Base-by-base conservation (phyloP, 2,113 vertebrate species). In the Pseudorectes ferrugineus region DNA sequence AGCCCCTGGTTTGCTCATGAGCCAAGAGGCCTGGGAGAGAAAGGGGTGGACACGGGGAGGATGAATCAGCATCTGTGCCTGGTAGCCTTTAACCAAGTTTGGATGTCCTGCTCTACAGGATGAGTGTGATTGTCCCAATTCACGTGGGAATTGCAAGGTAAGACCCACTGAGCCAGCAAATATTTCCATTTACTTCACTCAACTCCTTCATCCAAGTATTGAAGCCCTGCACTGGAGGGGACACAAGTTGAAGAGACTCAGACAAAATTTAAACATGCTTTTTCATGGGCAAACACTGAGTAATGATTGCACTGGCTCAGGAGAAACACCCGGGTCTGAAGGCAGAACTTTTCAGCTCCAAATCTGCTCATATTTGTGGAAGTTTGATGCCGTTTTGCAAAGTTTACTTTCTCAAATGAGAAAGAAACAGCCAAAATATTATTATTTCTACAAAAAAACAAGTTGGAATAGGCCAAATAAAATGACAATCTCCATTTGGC, bases 371-470 rank as follows among this genome's bases (percentile, higher is more conserved):
- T 61, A 59, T 91, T 66, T 93, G 58, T 54, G 38, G 45, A 62
- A 80, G 58, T 25, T 89, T 91, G 62, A 29, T 58, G 61, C 33
- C 6, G 4, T 85, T 78, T 85, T 79, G 35, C 57, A 88, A 82
- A 68, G 85, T 88, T 95, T 95, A 12, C 68, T 92, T 90, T 94
- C 89, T 71, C 81, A 94, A 96, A 70, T 31, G 58, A 79, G 93
- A 70, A 82, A 93, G 93, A 93, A 95, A 58, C 52, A 38, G 63
- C 74, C 87, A 93, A 92, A 95, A 70, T 75, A 66, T 73, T 70
- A 78, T 26, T 43, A 23, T 80, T 94, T 82, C 57, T 80, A 36
- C 72, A 85, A 62, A 92, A 92, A 96, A 96, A 51, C 74, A 70
- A 62, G 43, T 12, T 43, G 48, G 43, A 76, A 33, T 4, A 33